Conservation (phyloP, 1,140 invertebrate species). For the Nephila pilipes region DNA sequence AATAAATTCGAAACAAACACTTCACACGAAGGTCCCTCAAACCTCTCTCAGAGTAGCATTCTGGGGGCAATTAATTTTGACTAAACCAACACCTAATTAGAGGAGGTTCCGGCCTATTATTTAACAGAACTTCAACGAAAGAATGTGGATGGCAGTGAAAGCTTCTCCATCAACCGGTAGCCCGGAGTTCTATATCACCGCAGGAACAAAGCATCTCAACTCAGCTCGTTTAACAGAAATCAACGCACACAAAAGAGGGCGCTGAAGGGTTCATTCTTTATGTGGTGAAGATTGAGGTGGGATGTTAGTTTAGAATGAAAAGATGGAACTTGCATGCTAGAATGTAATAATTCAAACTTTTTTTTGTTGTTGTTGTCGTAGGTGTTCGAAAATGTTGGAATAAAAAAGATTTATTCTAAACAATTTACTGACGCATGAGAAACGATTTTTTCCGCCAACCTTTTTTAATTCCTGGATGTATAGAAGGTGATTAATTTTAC, state of each 20-base stretch:
- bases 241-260: constrained; percentile 7
- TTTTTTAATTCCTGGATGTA: background rate
- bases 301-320: background rate
- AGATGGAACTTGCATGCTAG: background rate
- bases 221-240: constrained; percentile 14
- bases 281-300: background rate
- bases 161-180: constrained; percentile 33
- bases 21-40: background rate
- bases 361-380: background rate
- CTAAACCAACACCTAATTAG: constrained; percentile 65
- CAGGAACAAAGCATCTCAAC: constrained; percentile 47
- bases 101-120: constrained; percentile 43
- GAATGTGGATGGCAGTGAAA: constrained; percentile 35
- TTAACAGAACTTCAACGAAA: background rate
- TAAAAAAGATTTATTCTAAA: background rate
- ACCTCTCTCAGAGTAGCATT: background rate
- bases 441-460: background rate
- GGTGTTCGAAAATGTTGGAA: background rate
- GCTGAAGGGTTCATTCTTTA: constrained; percentile 21
- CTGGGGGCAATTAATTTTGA: constrained; percentile 38
- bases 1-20: background rate
- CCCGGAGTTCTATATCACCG: background rate
- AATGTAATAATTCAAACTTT: background rate
- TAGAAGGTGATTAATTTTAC: too few relatives aligned
- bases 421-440: constrained; percentile 17